A percentile compares a stretch with the other conserved stretches of the same genome.
Evolutionary conservation across 1,140 invertebrate genomes (phyloP).

Genomic region (Hormaphis cornu): DNA sequence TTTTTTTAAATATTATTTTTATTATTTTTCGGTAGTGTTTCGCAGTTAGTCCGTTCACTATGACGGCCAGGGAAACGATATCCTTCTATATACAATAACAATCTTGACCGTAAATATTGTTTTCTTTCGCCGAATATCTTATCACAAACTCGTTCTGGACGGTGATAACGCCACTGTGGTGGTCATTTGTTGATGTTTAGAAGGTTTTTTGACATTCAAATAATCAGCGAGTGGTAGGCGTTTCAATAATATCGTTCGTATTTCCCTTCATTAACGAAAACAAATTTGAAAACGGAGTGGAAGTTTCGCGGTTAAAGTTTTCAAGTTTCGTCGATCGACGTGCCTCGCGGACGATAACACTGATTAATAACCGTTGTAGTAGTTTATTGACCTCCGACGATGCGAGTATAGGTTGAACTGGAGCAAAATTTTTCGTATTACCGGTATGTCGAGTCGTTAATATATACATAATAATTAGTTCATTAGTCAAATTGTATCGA

Average conservation of each 20-base stretch:
- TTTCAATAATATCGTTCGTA: neutral
- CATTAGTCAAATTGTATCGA: too few species aligned
- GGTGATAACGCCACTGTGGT: neutral
- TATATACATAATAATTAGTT: too few species aligned
- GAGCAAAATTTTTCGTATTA: neutral
- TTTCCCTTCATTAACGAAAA: too few species aligned
- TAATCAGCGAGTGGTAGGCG: neutral
- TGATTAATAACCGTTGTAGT: constrained; percentile 1
- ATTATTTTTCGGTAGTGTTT: too few species aligned
- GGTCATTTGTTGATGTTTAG: constrained; percentile 8
- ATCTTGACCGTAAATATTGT: too few species aligned
- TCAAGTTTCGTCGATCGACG: neutral
- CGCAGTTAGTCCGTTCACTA: too few species aligned
- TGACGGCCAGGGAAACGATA: too few species aligned
- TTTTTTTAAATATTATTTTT: too few species aligned
- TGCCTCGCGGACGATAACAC: neutral
- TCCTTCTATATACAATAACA: too few species aligned
- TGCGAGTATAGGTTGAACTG: neutral
- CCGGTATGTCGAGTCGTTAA: neutral
- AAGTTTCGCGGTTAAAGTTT: neutral
- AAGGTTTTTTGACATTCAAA: constrained; percentile 5
- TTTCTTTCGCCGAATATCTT: too few species aligned
- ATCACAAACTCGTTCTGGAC: neutral
- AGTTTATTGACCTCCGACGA: constrained; percentile 19
- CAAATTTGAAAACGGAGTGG: neutral